Evolutionary conservation across 1,140 invertebrate genomes (phyloP), one percentile per base, ranked within the genome.

Genomic region (Caenorhabditis briggsae): DNA sequence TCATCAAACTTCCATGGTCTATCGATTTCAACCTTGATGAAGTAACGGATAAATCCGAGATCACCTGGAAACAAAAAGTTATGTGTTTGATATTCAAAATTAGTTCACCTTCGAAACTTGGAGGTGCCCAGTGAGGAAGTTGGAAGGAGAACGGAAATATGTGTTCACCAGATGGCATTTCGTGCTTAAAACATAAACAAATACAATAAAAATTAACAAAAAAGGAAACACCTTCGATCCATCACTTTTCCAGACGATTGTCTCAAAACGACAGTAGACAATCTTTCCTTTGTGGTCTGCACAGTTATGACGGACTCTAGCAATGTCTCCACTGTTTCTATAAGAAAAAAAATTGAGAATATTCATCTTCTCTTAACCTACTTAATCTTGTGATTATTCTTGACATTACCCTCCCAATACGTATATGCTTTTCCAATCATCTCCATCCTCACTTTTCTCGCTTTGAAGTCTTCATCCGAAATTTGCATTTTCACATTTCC

Each of bases 341-440:
- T 33, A 33, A 33, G 33, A 46, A 53, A 53, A n/a, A 70, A 43
- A n/a, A 9, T 8, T 7, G 14, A 7, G 46, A 14, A 8, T 41
- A 33, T 41, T 8, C 20, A 41, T 5, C 33, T 1, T 33, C 33
- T 33, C 33, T 33, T 2, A 46, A 70, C 64, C 50, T n/a, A 78
- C 70, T 78, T 78, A 5, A 78, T 78, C 46, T 78, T 78, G 23
- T 78, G 70, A 78, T 78, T 78, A 50, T 78, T 78, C 41, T 41
- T 48, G n/a, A 78, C 46, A 53, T 78, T 78, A 0, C 70, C 70
- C 43, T 78, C 70, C 70, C 70, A 78, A 53, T 78, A 78, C 5
- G 70, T 78, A 41, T 78, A 78, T 2, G 70, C 70, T 23, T 78
- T 78, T 23, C 70, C 70, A n/a, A 78, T 78, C 70, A 78, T 78